Percentiles rank a stretch among this genome's conserved stretches.
Evolutionary conservation across 2,888 invertebrate genomes (phyloP).

Genomic region (Girardia tigrina): DNA sequence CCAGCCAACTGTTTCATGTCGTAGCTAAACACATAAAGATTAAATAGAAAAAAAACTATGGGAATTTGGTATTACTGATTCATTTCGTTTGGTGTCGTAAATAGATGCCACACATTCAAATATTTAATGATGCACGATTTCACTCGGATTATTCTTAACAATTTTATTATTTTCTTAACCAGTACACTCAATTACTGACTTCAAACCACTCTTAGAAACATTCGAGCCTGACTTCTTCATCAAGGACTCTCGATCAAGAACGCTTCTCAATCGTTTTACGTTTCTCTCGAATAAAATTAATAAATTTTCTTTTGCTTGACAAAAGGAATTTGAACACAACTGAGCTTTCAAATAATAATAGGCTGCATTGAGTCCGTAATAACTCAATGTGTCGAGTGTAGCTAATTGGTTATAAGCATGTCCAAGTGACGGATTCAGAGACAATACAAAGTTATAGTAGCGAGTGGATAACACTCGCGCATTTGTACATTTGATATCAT

Average conservation of each 20-base stretch:
- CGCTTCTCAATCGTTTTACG: neutral
- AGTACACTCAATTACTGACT: too few relatives aligned
- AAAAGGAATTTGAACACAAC: neutral
- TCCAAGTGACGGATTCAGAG: slow-evolving; percentile 54
- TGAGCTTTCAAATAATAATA: slow-evolving; percentile 62
- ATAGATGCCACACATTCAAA: neutral
- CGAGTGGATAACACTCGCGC: slow-evolving; percentile 61
- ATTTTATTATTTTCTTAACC: neutral
- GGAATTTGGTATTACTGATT: neutral
- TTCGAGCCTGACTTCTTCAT: neutral
- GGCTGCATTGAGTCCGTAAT: slow-evolving; percentile 70
- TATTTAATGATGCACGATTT: neutral
- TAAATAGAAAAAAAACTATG: neutral
- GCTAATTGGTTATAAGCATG: slow-evolving; percentile 89
- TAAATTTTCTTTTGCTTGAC: neutral
- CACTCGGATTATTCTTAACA: neutral
- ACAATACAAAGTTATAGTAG: slow-evolving; percentile 59
- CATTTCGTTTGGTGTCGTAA: neutral
- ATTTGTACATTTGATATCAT: slow-evolving; percentile 60
- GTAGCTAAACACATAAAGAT: neutral
- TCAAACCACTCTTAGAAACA: neutral
- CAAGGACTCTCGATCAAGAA: neutral
- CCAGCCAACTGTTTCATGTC: neutral
- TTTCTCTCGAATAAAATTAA: neutral
- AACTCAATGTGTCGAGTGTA: slow-evolving; percentile 61